Evolutionary conservation across 2,888 invertebrate species (phyloP).

Genomic region (Eledone cirrhosa): DNA sequence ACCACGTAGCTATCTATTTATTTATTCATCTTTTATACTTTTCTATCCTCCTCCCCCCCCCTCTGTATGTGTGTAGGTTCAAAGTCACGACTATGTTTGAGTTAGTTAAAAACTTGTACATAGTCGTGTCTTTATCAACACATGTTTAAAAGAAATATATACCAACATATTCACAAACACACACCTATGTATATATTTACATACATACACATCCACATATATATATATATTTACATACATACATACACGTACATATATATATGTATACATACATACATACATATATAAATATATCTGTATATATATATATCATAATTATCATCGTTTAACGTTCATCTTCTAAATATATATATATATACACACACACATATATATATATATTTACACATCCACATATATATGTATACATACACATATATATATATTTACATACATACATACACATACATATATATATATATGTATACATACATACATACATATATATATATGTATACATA

Average conservation of each 20-base stretch:
- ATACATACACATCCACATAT: not conserved
- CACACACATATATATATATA: not conserved
- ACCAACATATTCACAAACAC: not conserved
- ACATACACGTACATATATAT: not conserved
- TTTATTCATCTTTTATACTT: too few relatives aligned
- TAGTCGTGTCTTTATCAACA: not conserved
- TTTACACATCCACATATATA: not conserved
- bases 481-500: not conserved
- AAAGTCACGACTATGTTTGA: not conserved
- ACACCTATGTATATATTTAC: not conserved
- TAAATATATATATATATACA: not conserved
- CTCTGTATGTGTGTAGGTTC: slow-evolving; percentile 31
- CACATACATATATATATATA: not conserved
- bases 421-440: not conserved
- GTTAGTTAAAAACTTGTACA: not conserved
- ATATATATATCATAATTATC: too few relatives aligned
- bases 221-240: not conserved
- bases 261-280: not conserved
- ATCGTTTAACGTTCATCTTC: too few relatives aligned
- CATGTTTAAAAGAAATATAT: not conserved
- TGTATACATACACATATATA: not conserved
- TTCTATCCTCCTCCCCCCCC: slow-evolving; percentile 40
- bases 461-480: not conserved
- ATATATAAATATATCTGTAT: not conserved
- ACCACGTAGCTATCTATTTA: slow-evolving; percentile 39